Evolutionary conservation across 2,888 invertebrate genomes (phyloP).

Genomic region (Piscicola geometra): DNA sequence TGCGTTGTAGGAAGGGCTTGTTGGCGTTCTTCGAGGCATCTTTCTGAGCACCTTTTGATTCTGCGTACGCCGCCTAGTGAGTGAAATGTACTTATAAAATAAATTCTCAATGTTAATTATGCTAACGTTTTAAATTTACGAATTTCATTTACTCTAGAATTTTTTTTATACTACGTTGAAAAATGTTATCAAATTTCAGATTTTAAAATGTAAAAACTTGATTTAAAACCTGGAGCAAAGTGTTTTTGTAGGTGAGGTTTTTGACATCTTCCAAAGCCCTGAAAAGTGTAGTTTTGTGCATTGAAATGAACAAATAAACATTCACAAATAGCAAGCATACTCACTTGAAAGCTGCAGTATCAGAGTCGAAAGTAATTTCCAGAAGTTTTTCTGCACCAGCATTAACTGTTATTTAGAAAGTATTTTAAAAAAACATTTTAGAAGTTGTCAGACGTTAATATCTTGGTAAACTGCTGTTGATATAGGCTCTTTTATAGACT

Average conservation of each 20-base stretch:
- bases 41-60: neutral
- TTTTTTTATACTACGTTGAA: no score
- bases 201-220: no score
- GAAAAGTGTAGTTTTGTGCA: conserved; percentile 2
- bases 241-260: conserved; percentile 26
- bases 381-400: neutral
- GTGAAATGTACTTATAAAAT: neutral
- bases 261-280: conserved; percentile 34
- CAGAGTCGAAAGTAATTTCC: conserved; percentile 24
- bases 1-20: neutral
- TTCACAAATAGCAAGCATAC: neutral
- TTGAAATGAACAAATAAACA: neutral
- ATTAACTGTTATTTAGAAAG: neutral
- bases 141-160: no score
- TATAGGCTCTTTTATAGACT: no score
- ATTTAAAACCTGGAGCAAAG: conserved; percentile 17
- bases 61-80: conserved; percentile 26
- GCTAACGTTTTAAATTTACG: no score
- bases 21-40: neutral
- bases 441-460: no score
- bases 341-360: conserved; percentile 22
- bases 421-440: no score
- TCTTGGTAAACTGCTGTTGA: no score
- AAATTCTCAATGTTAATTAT: neutral
- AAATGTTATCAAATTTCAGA: no score